Base-by-base conservation (phyloP, 2,888 invertebrate species). In the Serrognathus titanus region DNA sequence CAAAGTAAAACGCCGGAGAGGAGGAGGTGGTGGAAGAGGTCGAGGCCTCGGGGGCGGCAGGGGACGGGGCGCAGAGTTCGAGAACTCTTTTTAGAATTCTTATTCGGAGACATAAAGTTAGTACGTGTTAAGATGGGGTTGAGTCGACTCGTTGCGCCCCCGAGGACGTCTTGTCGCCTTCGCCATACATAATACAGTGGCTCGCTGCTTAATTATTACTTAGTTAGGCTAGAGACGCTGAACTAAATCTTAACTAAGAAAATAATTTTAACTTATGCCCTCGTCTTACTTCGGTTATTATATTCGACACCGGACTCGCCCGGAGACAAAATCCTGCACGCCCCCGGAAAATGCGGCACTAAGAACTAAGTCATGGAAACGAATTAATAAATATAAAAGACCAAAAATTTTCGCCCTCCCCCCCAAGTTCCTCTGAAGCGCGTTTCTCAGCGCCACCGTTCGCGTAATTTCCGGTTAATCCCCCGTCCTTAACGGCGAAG, bases 131-230 rank as follows among this genome's bases (percentile, higher is more conserved):
- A 64, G 61, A 61, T 59, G 61, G 60, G 55, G 59, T 51, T 45
- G 49, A 43, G 49, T 49, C 48, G 48, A 39, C 48, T 46, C 47
- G 60, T 51, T 53, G 47, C 51, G 58, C 57, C 68, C 66, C 64
- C 55, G 58, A 66, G 68, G 69, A 67, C 68, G 64, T 67, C 67
- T 69, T 67, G 69, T 68, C 70, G 69, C 69, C 70, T 69, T 62
- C 66, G 55, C 62, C 63, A 70, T 70, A 64, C 67, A 70, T 69
- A 69, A 68, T 70, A 63, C 66, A 70, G 57, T 56, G 56, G 48
- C 63, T 61, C 55, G 61, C 68, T 70, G 62, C 66, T 68, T 67
- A 68, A 68, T 67, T 67, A 68, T 66, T 67, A 66, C 68, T 57
- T 57, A 65, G 62, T 64, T 65, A 66, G 66, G 61, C 65, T 59